A percentile compares a stretch with the other conserved stretches of the same genome.
phyloP scores from a whole-genome alignment of 2,113 vertebrate species.

The Hippocampus comes region DNA sequence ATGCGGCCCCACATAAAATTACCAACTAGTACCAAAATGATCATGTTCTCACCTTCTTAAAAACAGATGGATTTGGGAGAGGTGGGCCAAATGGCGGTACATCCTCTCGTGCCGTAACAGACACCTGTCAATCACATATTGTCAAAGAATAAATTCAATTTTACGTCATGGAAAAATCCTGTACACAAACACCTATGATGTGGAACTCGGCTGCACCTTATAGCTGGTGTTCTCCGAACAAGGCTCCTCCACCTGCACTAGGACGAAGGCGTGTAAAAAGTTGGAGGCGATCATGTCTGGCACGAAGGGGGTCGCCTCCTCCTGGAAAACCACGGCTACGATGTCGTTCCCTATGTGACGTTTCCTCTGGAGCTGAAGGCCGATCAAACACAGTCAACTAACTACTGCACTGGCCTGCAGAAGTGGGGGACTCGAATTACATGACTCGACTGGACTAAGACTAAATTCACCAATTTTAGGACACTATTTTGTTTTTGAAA shows the following conservation, averaged over 20 bases:
- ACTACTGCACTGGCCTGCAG: neutral
- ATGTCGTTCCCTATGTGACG: slow-evolving; percentile 97
- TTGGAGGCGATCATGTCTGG: slow-evolving; percentile 98
- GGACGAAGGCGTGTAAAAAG: slow-evolving; percentile 90
- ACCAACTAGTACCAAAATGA: neutral
- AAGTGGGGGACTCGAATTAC: neutral
- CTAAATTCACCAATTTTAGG: neutral
- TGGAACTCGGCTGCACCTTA: slow-evolving; percentile 73
- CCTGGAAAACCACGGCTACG: slow-evolving; percentile 92
- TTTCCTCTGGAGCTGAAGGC: slow-evolving; percentile 86
- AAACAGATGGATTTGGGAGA: slow-evolving; percentile 84
- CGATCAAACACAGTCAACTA: neutral
- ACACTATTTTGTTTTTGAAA: too few species aligned
- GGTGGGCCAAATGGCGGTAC: slow-evolving; percentile 87
- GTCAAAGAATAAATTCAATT: neutral
- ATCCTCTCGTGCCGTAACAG: slow-evolving; percentile 86
- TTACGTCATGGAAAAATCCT: neutral
- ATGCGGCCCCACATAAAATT: neutral
- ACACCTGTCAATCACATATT: slow-evolving; percentile 74
- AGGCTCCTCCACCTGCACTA: slow-evolving; percentile 85
- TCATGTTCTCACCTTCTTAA: slow-evolving; percentile 80
- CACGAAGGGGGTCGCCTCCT: slow-evolving; percentile 90
- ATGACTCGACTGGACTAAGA: neutral
- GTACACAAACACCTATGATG: neutral
- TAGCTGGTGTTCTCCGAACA: slow-evolving; percentile 79